These are phyloP conservation scores for Oligia fasciuncula DNA, from an alignment of 2,888 invertebrate genomes.

Conservation along the genomic window DNA sequence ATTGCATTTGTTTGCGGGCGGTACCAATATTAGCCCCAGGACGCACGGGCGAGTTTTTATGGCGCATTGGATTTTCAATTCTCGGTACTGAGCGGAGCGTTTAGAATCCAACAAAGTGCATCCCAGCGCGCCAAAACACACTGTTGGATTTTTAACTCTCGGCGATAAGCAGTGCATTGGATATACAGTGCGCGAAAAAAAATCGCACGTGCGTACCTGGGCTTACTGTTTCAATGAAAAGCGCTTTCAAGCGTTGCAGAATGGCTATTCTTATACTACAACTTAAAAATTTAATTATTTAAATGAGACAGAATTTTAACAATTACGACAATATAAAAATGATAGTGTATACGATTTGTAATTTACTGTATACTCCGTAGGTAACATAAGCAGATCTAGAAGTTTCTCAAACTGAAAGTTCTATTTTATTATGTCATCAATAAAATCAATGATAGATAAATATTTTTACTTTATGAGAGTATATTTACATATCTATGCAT, in stretches of 20 bases:
- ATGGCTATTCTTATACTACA: not conserved
- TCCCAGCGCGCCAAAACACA: too few relatives aligned
- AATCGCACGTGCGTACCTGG: not conserved
- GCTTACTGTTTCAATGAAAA: slow-evolving; percentile 7
- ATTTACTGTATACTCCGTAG: slow-evolving; percentile 66
- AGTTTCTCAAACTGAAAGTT: slow-evolving; percentile 44
- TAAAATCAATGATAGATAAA: slow-evolving; percentile 38
- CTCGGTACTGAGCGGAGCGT: too few relatives aligned
- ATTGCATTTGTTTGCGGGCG: not conserved
- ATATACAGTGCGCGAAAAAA: not conserved
- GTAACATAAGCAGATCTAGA: slow-evolving; percentile 55
- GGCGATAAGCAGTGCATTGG: not conserved
- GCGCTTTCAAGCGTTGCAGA: not conserved
- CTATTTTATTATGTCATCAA: slow-evolving; percentile 59
- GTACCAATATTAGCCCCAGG: not conserved
- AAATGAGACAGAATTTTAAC: slow-evolving; percentile 43
- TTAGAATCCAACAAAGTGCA: too few relatives aligned
- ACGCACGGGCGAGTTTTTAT: too few relatives aligned
- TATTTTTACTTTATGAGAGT: slow-evolving; percentile 57
- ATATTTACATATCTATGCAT: slow-evolving; percentile 67
- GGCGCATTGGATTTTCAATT: too few relatives aligned
- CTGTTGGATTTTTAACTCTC: not conserved
- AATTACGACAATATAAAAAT: slow-evolving; percentile 64
- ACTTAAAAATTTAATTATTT: not conserved
- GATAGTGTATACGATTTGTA: slow-evolving; percentile 68